Conservation (phyloP, 2,888 invertebrate species). For the Panopea generosa region DNA sequence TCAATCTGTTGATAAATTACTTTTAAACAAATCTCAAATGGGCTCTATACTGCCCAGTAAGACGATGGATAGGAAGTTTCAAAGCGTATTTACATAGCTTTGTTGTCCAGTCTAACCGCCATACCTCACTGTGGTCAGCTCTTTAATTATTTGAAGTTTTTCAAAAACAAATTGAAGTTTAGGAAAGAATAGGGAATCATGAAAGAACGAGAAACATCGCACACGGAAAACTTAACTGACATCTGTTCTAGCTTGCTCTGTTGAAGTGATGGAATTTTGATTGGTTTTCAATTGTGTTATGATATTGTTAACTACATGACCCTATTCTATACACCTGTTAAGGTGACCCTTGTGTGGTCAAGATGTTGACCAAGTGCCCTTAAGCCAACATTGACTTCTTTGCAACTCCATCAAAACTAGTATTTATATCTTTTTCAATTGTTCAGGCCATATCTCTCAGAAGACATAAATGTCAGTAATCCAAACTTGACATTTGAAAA, state of each 20-base stretch:
- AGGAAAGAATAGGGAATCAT: conserved; percentile 17
- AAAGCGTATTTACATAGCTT: conserved; percentile 31
- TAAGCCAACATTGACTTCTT: no score
- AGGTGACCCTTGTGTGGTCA: no score
- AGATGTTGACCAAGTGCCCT: no score
- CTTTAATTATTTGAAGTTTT: conserved; percentile 8
- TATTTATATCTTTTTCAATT: no score
- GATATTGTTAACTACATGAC: conserved; percentile 5
- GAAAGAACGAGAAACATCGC: background rate
- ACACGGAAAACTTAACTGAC: no score
- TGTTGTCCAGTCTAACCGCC: conserved; percentile 21
- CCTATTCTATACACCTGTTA: background rate
- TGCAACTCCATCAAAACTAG: no score
- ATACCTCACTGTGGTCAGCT: conserved; percentile 20
- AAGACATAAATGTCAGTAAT: no score
- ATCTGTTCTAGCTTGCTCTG: background rate
- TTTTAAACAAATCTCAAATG: conserved; percentile 15
- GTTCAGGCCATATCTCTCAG: no score
- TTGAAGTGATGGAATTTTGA: conserved; percentile 12
- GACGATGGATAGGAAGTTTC: conserved; percentile 9
- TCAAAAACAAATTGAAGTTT: conserved; percentile 4
- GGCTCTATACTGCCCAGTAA: conserved; percentile 10
- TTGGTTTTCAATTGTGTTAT: conserved; percentile 30
- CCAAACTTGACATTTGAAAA: no score
- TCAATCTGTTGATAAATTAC: conserved; percentile 21